Conservation (phyloP, 2,113 vertebrate species). For the Shinisaurus crocodilurus region DNA sequence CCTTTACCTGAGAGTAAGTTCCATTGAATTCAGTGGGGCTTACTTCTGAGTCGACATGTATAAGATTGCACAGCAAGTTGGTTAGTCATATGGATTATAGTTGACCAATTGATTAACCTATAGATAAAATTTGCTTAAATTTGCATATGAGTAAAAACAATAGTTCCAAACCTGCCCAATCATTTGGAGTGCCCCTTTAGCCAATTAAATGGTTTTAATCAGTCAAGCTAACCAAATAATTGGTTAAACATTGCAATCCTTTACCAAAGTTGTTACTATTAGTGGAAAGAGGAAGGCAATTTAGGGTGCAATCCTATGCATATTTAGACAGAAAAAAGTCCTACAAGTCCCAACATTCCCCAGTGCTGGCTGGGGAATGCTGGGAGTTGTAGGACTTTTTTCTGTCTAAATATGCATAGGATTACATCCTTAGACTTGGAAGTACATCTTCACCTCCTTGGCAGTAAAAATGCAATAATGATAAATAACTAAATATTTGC, state of each 20-base stretch:
- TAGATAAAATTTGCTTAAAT: not conserved
- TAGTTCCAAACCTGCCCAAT: not conserved
- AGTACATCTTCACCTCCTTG: no score
- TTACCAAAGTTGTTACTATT: not conserved
- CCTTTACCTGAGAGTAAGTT: no score
- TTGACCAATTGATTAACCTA: not conserved
- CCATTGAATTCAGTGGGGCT: not conserved
- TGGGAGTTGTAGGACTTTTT: no score
- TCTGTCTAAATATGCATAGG: no score
- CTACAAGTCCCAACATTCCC: no score
- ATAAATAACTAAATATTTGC: no score
- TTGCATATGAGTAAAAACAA: not conserved
- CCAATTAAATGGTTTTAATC: not conserved
- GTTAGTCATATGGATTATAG: not conserved
- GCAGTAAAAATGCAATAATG: no score
- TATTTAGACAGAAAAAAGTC: not conserved
- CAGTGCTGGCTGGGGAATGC: no score
- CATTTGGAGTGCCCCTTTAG: not conserved
- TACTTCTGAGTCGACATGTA: no score
- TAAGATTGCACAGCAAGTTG: not conserved
- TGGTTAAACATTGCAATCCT: not conserved
- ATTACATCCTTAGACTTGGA: not conserved
- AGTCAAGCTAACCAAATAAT: not conserved
- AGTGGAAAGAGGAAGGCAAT: not conserved
- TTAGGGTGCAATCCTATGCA: not conserved